phyloP scores from a whole-genome alignment of 2,888 invertebrate species.

The Drosophila histrio region DNA sequence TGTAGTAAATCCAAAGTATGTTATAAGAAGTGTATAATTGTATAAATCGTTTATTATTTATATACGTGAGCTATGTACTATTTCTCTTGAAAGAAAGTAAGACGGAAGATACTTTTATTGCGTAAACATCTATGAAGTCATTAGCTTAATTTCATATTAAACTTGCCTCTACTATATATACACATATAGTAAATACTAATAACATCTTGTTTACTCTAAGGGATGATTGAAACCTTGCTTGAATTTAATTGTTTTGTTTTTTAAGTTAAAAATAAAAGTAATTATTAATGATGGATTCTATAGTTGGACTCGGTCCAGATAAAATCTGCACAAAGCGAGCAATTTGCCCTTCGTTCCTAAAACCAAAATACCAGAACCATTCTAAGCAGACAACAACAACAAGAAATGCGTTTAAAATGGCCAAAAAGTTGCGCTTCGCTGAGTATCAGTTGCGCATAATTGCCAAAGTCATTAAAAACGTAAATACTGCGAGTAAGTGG shows the following conservation, averaged over 20 bases:
- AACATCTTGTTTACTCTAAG: not conserved
- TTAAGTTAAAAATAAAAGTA: not conserved
- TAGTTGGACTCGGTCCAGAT: constrained; percentile 15
- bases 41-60: not conserved
- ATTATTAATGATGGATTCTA: constrained; percentile 9
- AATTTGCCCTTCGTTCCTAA: constrained; percentile 35
- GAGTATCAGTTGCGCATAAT: constrained; percentile 74
- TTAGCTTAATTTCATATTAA: no score
- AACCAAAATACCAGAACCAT: constrained; percentile 62
- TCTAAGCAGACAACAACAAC: constrained; percentile 35
- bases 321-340: constrained; percentile 13
- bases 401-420: constrained; percentile 34
- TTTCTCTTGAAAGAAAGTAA: no score
- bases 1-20: not conserved
- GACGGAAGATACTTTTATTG: no score
- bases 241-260: not conserved
- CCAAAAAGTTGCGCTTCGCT: constrained; percentile 70
- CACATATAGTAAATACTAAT: not conserved
- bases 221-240: not conserved
- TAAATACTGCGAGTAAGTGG: constrained; percentile 32
- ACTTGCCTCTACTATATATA: no score
- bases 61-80: not conserved
- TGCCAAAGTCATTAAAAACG: constrained; percentile 65
- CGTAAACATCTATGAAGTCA: no score
- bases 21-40: not conserved